Evolutionary conservation across 2,113 vertebrate genomes (phyloP).

Genomic region (Malurus elegans): DNA sequence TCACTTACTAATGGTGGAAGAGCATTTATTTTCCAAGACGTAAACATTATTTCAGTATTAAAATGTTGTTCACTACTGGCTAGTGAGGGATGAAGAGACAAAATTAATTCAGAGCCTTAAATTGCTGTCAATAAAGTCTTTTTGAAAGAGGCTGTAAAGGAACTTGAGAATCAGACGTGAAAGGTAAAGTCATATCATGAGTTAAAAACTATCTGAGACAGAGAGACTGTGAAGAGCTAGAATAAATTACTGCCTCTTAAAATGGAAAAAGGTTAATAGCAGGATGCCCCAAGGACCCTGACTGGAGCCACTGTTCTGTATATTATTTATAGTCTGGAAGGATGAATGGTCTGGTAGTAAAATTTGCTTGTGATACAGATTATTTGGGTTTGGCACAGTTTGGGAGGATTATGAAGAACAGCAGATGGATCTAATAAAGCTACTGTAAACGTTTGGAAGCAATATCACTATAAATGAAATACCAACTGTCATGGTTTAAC

Average conservation of each 20-base stretch:
- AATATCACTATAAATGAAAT: slow-evolving; percentile 6
- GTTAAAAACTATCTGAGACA: slow-evolving; percentile 38
- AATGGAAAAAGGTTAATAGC: slow-evolving; percentile 41
- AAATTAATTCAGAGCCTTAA: neutral
- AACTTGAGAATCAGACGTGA: neutral
- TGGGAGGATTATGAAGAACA: neutral
- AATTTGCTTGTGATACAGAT: neutral
- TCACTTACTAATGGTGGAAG: neutral
- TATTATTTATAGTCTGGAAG: neutral
- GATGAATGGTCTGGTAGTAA: neutral
- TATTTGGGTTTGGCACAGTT: slow-evolving; percentile 27
- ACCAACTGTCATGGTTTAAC: neutral
- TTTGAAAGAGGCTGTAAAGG: neutral
- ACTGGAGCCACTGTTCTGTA: slow-evolving; percentile 2
- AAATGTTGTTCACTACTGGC: neutral
- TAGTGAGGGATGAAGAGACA: neutral
- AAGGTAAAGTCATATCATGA: slow-evolving; percentile 1
- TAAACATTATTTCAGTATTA: neutral
- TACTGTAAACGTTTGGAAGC: slow-evolving; percentile 24
- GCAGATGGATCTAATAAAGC: slow-evolving; percentile 43
- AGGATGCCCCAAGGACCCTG: neutral
- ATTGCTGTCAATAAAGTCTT: neutral
- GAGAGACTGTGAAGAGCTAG: neutral
- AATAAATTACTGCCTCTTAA: slow-evolving; percentile 39
- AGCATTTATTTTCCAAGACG: neutral